Percentiles rank a stretch among this genome's conserved stretches.
Conservation (phyloP, 2,797 vertebrate genomes). For the Pogonophryne albipinna region DNA sequence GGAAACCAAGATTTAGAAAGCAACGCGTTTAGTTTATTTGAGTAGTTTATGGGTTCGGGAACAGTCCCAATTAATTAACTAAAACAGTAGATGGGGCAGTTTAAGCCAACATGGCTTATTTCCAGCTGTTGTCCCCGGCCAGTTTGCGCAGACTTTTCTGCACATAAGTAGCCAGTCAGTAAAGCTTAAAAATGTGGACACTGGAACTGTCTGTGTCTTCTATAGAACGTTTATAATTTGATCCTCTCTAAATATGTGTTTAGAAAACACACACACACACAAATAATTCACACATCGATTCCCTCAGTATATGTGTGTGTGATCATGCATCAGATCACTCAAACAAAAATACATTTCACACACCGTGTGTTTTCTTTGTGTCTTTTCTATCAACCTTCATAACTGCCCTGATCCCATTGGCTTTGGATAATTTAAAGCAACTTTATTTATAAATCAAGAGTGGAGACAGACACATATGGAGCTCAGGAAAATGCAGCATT, state of each 20-base stretch:
- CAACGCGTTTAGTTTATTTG: not conserved
- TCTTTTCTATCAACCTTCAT: not conserved
- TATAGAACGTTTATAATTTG: conserved; percentile 10
- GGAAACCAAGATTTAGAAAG: not conserved
- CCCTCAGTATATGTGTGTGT: not conserved
- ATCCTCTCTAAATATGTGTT: not conserved
- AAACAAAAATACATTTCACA: not conserved
- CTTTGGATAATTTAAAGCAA: not conserved
- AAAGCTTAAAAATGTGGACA: not conserved
- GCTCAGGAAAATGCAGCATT: not conserved
- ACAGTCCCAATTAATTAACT: too few relatives aligned
- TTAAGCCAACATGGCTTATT: too few relatives aligned
- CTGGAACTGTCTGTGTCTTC: conserved; percentile 5
- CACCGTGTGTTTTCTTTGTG: not conserved
- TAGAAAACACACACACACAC: not conserved
- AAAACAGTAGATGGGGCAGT: too few relatives aligned
- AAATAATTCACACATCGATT: not conserved
- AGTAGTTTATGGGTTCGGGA: too few relatives aligned
- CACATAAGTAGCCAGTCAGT: not conserved
- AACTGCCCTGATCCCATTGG: not conserved
- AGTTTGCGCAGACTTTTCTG: not conserved
- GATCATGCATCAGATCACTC: not conserved
- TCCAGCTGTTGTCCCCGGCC: too few relatives aligned
- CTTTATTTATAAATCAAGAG: too few relatives aligned
- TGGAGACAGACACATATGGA: not conserved